Evolutionary conservation across 2,113 vertebrate genomes (phyloP).

Genomic region (Malurus alboscapulatus): DNA sequence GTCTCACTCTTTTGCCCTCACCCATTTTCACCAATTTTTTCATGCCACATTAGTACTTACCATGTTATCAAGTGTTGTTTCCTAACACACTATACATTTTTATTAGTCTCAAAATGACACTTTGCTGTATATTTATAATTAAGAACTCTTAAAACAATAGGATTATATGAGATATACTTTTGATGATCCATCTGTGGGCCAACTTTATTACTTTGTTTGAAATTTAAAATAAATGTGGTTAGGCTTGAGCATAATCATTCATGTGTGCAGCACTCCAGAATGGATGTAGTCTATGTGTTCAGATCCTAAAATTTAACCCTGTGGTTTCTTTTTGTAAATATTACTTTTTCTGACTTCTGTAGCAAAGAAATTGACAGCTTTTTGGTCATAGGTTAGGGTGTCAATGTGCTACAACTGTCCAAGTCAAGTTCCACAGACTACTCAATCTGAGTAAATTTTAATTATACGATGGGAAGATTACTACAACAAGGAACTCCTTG

Average conservation of each 20-base stretch:
- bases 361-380: background rate
- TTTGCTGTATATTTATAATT: background rate
- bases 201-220: background rate
- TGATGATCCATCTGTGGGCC: background rate
- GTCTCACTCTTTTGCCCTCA: background rate
- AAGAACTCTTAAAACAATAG: background rate
- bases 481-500: background rate
- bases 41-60: background rate
- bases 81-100: background rate
- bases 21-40: background rate
- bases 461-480: background rate
- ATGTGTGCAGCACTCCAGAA: background rate
- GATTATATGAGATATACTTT: background rate
- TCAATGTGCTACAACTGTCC: background rate
- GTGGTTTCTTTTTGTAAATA: background rate
- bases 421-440: background rate
- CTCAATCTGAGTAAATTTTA: background rate
- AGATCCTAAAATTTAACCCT: background rate
- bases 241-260: background rate
- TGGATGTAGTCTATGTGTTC: background rate
- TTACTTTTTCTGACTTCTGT: background rate
- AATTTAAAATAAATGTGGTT: background rate
- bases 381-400: background rate
- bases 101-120: background rate
- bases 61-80: background rate